Base-by-base conservation (phyloP, 1,140 invertebrate species). In the Belonocnema kinseyi region DNA sequence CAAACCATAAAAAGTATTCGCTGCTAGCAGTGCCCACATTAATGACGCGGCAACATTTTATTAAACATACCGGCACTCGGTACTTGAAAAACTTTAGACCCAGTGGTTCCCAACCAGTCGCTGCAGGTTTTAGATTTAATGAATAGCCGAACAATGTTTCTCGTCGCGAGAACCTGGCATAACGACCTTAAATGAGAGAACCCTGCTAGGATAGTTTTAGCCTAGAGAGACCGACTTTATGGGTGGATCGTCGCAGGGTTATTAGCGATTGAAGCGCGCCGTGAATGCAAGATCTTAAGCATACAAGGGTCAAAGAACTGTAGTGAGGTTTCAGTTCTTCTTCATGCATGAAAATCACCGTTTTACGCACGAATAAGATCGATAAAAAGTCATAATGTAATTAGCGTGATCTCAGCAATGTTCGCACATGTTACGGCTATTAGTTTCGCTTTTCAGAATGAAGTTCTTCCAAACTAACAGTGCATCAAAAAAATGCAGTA, bases 11-110 rank as follows among this genome's bases (percentile, higher is more conserved):
- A 77, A 71, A 71, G 50, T 51, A 61, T 56, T 73, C 71, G 58
- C 56, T 71, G 75, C 74, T 74, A 76, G 78, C 75, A 71, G 75
- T 78, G 80, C 79, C 75, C 84, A 83, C 81, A 83, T 86, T 85
- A 84, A 86, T 85, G 85, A 87, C 84, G 80, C 74, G 80, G 83
- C 83, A 85, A 81, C 85, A 85, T 87, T 87, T 80, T 80, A 79
- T 79, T 73, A 82, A 82, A 85, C 81, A 82, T 82, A 78, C 77
- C 76, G 70, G 77, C 53, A 58, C 72, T 53, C 46, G 75, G 71
- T 77, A 61, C 74, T 77, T 76, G 78, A 85, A 80, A 78, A 77
- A 50, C 79, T 66, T 54, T 50, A 33, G 50, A 21, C 54, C 53
- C 76, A 76, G 76, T 77, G 74, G 73, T 83, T 81, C 76, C 13